phyloP scores from a whole-genome alignment of 2,113 vertebrate genomes.

The Raja brachyura region DNA sequence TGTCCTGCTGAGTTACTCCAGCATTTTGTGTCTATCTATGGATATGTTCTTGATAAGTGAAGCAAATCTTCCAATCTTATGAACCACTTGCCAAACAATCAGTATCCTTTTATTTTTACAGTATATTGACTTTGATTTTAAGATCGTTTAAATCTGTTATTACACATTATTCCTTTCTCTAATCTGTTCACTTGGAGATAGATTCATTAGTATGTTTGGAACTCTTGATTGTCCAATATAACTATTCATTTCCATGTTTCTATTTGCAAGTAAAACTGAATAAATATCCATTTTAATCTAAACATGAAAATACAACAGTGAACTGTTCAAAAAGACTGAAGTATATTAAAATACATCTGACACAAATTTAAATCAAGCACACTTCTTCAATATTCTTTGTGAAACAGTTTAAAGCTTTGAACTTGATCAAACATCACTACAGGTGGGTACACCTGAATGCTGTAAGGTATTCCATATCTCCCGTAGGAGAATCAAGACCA shows the following conservation, averaged over 20 bases:
- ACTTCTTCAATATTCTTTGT: not conserved
- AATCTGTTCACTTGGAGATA: not conserved
- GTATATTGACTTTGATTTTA: not conserved
- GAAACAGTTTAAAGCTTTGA: slow-evolving; percentile 20
- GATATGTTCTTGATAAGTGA: not conserved
- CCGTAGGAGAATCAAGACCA: slow-evolving; percentile 68
- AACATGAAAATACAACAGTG: not conserved
- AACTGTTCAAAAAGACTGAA: not conserved
- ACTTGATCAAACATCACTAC: not conserved
- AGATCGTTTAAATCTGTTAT: not conserved
- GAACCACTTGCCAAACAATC: not conserved
- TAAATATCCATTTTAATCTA: not conserved
- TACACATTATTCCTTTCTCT: not conserved
- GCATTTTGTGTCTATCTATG: not conserved
- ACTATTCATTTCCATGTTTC: not conserved
- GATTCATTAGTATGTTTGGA: not conserved
- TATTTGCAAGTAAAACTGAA: not conserved
- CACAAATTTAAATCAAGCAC: not conserved
- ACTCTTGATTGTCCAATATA: not conserved
- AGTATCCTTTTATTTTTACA: not conserved
- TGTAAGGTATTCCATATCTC: slow-evolving; percentile 65
- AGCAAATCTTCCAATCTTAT: not conserved
- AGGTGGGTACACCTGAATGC: slow-evolving; percentile 63
- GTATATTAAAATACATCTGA: not conserved
- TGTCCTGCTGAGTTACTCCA: too few species aligned